A percentile compares a stretch with the other conserved stretches of the same genome.
Conservation (phyloP, 2,888 invertebrate genomes). For the Phengaris arion region DNA sequence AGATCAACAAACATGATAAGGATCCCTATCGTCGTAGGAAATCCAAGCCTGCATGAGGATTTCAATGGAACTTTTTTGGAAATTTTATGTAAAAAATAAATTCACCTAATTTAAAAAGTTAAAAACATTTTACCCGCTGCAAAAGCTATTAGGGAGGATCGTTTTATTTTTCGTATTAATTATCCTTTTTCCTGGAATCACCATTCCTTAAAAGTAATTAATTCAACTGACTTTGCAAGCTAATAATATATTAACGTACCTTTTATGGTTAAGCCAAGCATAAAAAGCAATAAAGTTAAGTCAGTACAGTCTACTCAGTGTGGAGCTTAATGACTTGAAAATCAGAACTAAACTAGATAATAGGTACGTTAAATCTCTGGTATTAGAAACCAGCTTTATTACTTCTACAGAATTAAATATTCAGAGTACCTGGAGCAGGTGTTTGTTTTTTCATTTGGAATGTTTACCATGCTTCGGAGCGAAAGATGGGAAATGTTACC, state of each 20-base stretch:
- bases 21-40: too few relatives aligned
- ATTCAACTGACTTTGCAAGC: neutral
- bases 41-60: too few relatives aligned
- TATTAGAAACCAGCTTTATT: neutral
- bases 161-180: neutral
- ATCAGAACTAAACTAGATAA: neutral
- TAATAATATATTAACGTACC: conserved; percentile 8
- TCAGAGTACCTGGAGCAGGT: neutral
- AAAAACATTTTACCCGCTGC: neutral
- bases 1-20: too few relatives aligned
- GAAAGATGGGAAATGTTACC: neutral
- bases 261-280: conserved; percentile 2
- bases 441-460: neutral
- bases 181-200: conserved; percentile 2
- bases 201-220: neutral
- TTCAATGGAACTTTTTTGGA: neutral
- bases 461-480: neutral
- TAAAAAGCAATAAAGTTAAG: conserved; percentile 11
- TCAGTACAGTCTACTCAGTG: neutral
- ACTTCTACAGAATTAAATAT: conserved; percentile 10
- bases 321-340: neutral
- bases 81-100: neutral
- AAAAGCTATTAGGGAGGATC: neutral
- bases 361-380: neutral
- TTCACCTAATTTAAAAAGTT: neutral